These are phyloP conservation scores for Phylloscopus trochiloides DNA, from an alignment of 2,113 vertebrate genomes.

Conservation along the genomic window DNA sequence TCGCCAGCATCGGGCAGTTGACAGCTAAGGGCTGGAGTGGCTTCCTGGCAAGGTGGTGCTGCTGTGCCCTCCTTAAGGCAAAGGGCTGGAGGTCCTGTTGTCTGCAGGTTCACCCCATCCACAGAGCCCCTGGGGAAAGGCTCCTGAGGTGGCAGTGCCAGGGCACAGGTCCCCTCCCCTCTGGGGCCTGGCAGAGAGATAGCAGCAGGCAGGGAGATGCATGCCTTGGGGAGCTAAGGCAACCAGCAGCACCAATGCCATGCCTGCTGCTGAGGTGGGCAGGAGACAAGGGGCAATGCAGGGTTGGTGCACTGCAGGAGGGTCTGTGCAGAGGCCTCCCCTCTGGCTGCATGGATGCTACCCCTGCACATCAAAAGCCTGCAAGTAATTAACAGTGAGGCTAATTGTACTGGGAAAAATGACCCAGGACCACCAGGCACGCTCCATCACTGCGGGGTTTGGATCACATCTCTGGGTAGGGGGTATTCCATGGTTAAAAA, in stretches of 20 bases:
- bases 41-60: neutral
- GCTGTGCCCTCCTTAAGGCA: neutral
- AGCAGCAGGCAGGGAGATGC: neutral
- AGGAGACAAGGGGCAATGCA: neutral
- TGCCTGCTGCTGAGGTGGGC: neutral
- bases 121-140: neutral
- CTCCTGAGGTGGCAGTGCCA: neutral
- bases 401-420: neutral
- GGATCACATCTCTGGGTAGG: neutral
- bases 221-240: neutral
- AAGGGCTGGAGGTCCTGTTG: neutral
- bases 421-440: neutral
- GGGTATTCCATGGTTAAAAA: neutral
- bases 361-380: neutral
- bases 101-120: fast-evolving
- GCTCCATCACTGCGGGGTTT: neutral
- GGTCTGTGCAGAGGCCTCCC: neutral
- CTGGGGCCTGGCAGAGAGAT: neutral
- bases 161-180: neutral
- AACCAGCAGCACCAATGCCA: neutral
- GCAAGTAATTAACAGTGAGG: neutral
- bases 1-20: fast-evolving
- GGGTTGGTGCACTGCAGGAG: neutral
- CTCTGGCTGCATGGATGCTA: fast-evolving
- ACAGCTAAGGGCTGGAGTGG: neutral